phyloP scores from a whole-genome alignment of 2,888 invertebrate genomes.

The Epiblema foenella region DNA sequence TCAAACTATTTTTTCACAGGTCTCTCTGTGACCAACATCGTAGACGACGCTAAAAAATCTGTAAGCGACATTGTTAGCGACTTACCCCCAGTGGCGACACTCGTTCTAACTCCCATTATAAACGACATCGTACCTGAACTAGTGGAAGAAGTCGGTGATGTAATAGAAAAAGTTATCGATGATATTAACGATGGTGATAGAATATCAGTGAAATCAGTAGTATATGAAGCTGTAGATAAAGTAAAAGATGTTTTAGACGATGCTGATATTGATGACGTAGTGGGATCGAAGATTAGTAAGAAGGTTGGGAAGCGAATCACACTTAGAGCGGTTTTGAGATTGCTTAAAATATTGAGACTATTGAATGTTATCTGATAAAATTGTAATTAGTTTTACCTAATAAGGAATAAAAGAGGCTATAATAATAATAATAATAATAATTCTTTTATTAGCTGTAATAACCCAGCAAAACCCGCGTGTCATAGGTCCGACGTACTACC shows the following conservation, averaged over 20 bases:
- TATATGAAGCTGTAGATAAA: conserved; percentile 2
- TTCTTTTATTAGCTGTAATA: too few relatives aligned
- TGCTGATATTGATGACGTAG: background rate
- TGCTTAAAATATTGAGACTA: background rate
- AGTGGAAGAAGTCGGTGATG: background rate
- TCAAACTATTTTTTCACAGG: too few relatives aligned
- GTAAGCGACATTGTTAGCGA: background rate
- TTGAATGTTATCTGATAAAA: background rate
- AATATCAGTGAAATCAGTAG: background rate
- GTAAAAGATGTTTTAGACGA: background rate
- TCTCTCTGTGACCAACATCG: background rate
- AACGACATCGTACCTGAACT: conserved; percentile 3
- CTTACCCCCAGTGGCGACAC: background rate
- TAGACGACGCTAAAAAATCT: background rate
- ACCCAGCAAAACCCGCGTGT: too few relatives aligned
- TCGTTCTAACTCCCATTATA: background rate
- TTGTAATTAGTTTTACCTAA: too few relatives aligned
- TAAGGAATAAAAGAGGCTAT: too few relatives aligned
- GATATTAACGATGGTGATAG: background rate
- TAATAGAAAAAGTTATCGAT: background rate
- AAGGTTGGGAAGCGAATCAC: background rate
- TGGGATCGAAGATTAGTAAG: background rate
- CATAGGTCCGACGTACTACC: too few relatives aligned
- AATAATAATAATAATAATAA: too few relatives aligned
- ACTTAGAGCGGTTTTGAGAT: background rate